Percentiles rank a stretch among this genome's conserved stretches.
phyloP scores from a whole-genome alignment of 2,113 vertebrate genomes.

The Ornithorhynchus anatinus region DNA sequence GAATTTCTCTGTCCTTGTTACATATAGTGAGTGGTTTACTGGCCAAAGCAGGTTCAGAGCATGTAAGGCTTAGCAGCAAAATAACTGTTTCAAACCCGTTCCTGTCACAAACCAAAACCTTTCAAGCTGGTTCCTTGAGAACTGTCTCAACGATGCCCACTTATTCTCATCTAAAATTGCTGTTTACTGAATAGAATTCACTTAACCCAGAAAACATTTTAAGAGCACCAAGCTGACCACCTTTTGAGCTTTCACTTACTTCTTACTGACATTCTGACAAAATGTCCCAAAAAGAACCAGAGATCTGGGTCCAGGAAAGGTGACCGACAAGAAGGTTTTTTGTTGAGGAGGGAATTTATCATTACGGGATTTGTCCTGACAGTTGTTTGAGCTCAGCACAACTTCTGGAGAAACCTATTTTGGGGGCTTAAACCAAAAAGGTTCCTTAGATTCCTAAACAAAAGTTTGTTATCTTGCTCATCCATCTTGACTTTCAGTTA shows the following conservation, averaged over 20 bases:
- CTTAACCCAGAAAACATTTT: neutral
- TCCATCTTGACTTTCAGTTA: too few relatives aligned
- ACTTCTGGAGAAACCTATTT: neutral
- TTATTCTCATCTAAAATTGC: neutral
- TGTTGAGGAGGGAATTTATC: neutral
- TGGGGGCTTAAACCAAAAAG: neutral
- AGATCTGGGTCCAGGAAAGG: neutral
- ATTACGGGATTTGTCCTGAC: neutral
- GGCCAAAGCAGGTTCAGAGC: too few relatives aligned
- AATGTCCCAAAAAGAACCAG: neutral
- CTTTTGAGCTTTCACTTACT: too few relatives aligned
- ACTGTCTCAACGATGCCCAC: too few relatives aligned
- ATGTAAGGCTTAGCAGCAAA: too few relatives aligned
- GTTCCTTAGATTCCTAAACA: neutral
- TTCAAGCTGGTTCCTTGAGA: neutral
- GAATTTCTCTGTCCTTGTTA: too few relatives aligned
- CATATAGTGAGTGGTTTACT: too few relatives aligned
- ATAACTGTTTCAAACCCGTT: neutral
- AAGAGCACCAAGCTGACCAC: neutral
- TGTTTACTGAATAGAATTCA: neutral
- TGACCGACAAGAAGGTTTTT: neutral
- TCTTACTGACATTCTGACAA: too few relatives aligned
- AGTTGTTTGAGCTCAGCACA: neutral
- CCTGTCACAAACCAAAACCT: neutral
- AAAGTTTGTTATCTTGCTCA: too few relatives aligned